Percentiles rank a stretch among this genome's conserved stretches.
Conservation (phyloP, 2,113 vertebrate genomes). For the Hyperoodon ampullatus region DNA sequence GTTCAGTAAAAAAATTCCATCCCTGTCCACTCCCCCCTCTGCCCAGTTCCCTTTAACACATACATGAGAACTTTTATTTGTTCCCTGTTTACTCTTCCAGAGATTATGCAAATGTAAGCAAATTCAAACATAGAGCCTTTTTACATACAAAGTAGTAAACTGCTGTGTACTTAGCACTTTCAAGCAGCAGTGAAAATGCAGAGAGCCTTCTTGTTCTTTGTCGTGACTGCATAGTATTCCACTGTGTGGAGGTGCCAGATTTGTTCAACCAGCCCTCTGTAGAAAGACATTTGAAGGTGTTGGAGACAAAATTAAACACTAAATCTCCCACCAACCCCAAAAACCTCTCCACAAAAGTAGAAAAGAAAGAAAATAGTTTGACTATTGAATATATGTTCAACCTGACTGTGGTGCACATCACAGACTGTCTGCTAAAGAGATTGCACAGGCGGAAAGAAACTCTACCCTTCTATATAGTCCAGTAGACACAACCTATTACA, state of each 20-base stretch:
- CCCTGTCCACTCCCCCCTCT: not conserved
- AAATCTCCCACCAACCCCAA: not conserved
- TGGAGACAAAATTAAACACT: not conserved
- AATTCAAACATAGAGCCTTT: not conserved
- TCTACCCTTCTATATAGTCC: too few species aligned
- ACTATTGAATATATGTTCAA: not conserved
- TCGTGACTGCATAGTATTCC: not conserved
- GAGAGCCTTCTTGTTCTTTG: not conserved
- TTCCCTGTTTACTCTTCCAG: not conserved
- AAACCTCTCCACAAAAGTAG: not conserved
- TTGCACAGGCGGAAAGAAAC: not conserved
- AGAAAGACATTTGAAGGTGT: not conserved
- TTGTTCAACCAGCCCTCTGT: not conserved
- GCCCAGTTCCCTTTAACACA: not conserved
- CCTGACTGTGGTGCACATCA: fast-evolving
- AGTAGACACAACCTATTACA: too few species aligned
- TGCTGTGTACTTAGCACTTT: not conserved
- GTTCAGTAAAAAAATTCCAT: not conserved
- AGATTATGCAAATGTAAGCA: not conserved
- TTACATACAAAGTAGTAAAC: not conserved
- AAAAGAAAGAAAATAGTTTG: not conserved
- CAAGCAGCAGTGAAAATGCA: not conserved
- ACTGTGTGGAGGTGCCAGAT: too few species aligned
- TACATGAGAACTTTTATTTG: not conserved
- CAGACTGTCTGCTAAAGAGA: not conserved